Conservation (phyloP, 2,888 invertebrate species). For the Caenorhabditis afra region DNA sequence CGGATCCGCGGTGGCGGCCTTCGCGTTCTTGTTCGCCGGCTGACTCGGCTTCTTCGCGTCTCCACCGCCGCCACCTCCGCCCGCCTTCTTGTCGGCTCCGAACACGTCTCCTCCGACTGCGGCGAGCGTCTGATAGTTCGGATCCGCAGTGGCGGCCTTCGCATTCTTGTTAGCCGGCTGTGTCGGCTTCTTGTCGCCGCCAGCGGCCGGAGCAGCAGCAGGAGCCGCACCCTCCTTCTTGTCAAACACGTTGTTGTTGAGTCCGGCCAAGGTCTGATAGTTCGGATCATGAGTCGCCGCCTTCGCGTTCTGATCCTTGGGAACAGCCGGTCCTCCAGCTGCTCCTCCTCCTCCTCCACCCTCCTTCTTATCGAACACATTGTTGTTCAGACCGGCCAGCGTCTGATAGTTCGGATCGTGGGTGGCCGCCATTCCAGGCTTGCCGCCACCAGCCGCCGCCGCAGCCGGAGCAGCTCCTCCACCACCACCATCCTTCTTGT, state of each 20-base stretch:
- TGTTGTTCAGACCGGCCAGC: slow-evolving; percentile 2
- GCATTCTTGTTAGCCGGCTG: slow-evolving; percentile 28
- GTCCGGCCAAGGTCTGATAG: slow-evolving; percentile 9
- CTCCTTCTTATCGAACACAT: background rate
- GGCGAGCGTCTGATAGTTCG: slow-evolving; percentile 54
- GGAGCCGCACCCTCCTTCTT: slow-evolving; percentile 3
- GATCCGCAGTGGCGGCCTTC: slow-evolving; percentile 44
- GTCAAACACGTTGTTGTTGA: slow-evolving; percentile 10
- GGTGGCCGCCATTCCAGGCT: slow-evolving; percentile 6
- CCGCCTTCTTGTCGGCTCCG: slow-evolving; percentile 44
- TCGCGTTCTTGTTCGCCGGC: slow-evolving; percentile 24
- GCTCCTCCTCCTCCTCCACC: background rate
- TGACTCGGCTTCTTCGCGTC: slow-evolving; percentile 26
- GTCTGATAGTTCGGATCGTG: slow-evolving; percentile 10
- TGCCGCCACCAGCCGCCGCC: background rate
- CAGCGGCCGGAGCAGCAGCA: background rate
- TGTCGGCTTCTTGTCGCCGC: slow-evolving; percentile 20
- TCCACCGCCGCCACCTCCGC: background rate
- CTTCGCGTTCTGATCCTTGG: slow-evolving; percentile 10
- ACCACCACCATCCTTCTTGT: background rate
- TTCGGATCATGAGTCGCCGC: slow-evolving; percentile 13
- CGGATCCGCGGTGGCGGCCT: slow-evolving; percentile 46
- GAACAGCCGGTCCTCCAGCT: background rate
- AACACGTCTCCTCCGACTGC: slow-evolving; percentile 54
- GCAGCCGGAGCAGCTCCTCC: slow-evolving; percentile 2